phyloP scores from a whole-genome alignment of 1,140 invertebrate genomes.

The Littorina saxatilis region DNA sequence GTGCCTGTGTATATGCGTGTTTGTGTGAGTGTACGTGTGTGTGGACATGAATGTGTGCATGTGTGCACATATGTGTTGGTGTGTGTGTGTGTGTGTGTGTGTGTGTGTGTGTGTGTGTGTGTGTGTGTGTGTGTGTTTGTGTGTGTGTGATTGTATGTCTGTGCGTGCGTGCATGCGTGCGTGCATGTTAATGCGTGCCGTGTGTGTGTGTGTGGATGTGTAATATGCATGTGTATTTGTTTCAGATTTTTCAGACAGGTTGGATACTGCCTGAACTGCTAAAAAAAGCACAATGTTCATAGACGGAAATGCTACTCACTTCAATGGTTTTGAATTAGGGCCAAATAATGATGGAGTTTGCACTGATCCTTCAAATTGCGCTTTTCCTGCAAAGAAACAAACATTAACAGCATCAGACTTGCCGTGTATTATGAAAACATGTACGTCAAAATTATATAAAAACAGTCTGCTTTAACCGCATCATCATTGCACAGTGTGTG shows the following conservation, averaged over 20 bases:
- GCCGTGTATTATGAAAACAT: too few species aligned
- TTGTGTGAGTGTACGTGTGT: constrained; percentile 2
- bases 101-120: neutral
- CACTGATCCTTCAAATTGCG: constrained; percentile 57
- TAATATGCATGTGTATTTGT: neutral
- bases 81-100: neutral
- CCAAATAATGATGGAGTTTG: constrained; percentile 55
- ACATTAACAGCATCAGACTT: neutral
- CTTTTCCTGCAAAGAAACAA: constrained; percentile 48
- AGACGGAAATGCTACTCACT: constrained; percentile 38
- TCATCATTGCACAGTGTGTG: too few species aligned
- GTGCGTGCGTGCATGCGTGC: too few species aligned
- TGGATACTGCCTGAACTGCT: too few species aligned
- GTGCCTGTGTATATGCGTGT: constrained; percentile 12
- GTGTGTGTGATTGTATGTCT: too few species aligned
- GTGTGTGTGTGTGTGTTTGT: too few species aligned
- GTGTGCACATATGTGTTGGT: constrained; percentile 81
- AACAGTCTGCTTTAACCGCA: neutral
- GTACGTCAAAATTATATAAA: neutral
- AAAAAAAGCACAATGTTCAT: neutral
- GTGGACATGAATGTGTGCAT: constrained; percentile 89
- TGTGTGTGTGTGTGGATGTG: neutral
- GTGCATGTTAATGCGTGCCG: too few species aligned
- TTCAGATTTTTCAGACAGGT: neutral
- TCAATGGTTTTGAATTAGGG: constrained; percentile 44